Base-by-base conservation (phyloP, 2,888 invertebrate genomes). In the Atrina japonica region DNA sequence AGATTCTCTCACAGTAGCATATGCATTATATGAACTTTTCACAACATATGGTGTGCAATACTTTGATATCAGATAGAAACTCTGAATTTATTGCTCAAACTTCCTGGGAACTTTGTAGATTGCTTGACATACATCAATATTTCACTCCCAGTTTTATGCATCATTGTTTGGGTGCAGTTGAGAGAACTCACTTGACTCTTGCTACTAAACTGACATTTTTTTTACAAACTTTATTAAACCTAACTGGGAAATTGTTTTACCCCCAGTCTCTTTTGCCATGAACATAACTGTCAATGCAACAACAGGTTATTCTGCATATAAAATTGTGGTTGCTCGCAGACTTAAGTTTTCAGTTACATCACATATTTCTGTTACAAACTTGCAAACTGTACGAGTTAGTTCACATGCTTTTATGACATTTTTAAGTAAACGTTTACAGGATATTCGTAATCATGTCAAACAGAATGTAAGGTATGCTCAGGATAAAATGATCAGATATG, bases 31-130 rank as follows among this genome's bases (percentile, higher is more conserved):
- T 23, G 7, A 43, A 43, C 35, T 76, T n/a, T 73, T 73, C 18
- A 71, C 70, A n/a, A 45, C 23, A 35, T 76, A 25, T 58, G 76
- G 73, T 18, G 61, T 76, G 67, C 53, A 63, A 61, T 35, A 67
- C 65, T 5, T n/a, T 70, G 3, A 65, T 73, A 18, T 63, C 45
- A 18, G 76, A 76, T 53, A 47, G 53, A 21, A 68, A 69, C 5
- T 45, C 63, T 18, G 73, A 76, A 53, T 76, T 73, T 55, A 68
- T 66, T 18, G 63, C 70, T 35, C 45, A 35, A 49, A 56, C 65
- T 35, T 72, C 68, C 1, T 14, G 14, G 11, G 67, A 71, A 59
- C 25, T 75, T 30, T 75, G 78, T 45, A 70, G 70, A 23, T 43
- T 67, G 49, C 30, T 76, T 16, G 18, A 56, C 66, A 30, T 66